phyloP scores from a whole-genome alignment of 1,140 invertebrate species.

The Cepaea nemoralis region DNA sequence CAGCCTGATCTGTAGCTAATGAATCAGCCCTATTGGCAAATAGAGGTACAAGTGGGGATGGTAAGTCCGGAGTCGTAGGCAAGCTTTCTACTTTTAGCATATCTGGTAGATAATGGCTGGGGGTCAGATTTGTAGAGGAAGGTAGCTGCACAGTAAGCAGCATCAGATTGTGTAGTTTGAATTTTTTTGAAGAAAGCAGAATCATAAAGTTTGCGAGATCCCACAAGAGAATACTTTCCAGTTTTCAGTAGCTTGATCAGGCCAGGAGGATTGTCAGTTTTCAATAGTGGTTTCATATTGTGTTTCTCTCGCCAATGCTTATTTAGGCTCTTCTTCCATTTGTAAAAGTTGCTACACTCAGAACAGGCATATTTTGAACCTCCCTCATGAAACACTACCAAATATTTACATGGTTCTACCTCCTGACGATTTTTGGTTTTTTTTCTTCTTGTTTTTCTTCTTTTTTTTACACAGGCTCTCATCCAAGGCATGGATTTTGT shows the following conservation, averaged over 20 bases:
- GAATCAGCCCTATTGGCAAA: too few relatives aligned
- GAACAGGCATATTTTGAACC: conserved; percentile 71
- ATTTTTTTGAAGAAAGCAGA: not conserved
- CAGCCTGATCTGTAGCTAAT: too few relatives aligned
- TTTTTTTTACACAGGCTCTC: conserved; percentile 53
- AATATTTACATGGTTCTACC: conserved; percentile 70
- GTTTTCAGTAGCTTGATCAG: conserved; percentile 43
- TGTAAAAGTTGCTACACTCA: conserved; percentile 71
- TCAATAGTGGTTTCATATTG: conserved; percentile 58
- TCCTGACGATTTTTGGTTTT: conserved; percentile 67
- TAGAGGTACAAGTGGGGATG: not conserved
- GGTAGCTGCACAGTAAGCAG: not conserved
- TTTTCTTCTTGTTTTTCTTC: too few relatives aligned
- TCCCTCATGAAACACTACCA: conserved; percentile 62
- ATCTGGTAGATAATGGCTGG: conserved; percentile 4
- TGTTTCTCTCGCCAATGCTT: conserved; percentile 73
- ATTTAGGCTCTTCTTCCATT: conserved; percentile 71
- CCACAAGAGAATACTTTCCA: conserved; percentile 39
- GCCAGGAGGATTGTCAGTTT: conserved; percentile 52
- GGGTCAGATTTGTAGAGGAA: not conserved
- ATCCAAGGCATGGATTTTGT: not conserved
- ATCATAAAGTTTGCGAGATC: conserved; percentile 25
- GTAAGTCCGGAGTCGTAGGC: conserved; percentile 41
- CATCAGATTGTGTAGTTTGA: not conserved
- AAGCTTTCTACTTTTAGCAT: not conserved